A percentile compares a stretch with the other conserved stretches of the same genome.
Conservation (phyloP, 37 sponge, comb jelly and placozoan genomes). For the Axinella damicornis region DNA sequence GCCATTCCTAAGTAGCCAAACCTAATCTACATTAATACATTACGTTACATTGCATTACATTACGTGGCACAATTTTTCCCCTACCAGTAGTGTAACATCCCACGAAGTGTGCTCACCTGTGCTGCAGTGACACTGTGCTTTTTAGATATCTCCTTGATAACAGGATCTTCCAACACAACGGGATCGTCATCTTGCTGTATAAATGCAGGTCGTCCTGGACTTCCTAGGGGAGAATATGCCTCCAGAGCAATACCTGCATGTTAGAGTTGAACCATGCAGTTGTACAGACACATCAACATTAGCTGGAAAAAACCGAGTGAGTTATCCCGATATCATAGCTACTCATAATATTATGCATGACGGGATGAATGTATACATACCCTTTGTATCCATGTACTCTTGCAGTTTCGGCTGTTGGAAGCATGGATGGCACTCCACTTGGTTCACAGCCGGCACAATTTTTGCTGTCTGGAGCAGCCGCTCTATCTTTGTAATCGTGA, state of each 20-base stretch:
- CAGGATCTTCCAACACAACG: conserved; percentile 70
- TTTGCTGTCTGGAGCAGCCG: conserved; percentile 80
- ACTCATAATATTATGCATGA: no score
- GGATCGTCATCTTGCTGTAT: conserved; percentile 52
- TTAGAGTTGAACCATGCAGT: no score
- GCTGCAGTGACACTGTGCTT: conserved; percentile 74
- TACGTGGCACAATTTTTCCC: no score
- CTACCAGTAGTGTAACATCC: no score
- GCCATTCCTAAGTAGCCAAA: no score
- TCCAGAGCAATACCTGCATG: conserved; percentile 78
- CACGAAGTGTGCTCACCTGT: conserved; percentile 52
- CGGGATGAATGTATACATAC: no score
- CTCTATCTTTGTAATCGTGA: conserved; percentile 84
- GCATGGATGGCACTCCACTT: conserved; percentile 90
- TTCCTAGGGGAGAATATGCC: conserved; percentile 85
- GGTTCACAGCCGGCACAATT: conserved; percentile 89
- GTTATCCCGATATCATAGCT: no score
- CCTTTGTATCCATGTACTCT: conserved; percentile 79
- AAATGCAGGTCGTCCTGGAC: conserved; percentile 38
- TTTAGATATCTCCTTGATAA: conserved; percentile 63
- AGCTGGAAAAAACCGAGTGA: no score
- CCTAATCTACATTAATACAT: no score
- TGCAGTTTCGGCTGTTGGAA: conserved; percentile 88
- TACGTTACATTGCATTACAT: no score
- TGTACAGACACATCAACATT: no score